Percentiles rank a stretch among this genome's conserved stretches.
These are phyloP conservation scores for Rhorus exstirpatorius DNA, from an alignment of 2,888 invertebrate species.

Conservation along the genomic window DNA sequence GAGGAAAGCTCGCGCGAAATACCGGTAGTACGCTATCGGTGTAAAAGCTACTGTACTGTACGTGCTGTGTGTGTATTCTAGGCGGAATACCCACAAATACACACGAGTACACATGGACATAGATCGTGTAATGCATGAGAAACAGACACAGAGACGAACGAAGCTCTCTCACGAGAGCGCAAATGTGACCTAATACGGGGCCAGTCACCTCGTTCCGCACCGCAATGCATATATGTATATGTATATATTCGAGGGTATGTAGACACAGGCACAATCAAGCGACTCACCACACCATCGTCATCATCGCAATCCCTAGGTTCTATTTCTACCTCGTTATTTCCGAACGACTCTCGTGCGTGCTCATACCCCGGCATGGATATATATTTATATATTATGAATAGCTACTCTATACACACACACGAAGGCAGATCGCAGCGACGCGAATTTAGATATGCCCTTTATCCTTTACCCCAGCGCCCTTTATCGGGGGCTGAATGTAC, in stretches of 20 bases:
- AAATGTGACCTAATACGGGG: slow-evolving; percentile 85
- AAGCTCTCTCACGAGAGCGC: slow-evolving; percentile 73
- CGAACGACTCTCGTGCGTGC: slow-evolving; percentile 72
- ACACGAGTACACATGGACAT: background rate
- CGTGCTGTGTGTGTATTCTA: slow-evolving; percentile 29
- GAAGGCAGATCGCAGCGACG: slow-evolving; percentile 27
- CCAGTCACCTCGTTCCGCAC: slow-evolving; percentile 79
- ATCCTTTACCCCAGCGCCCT: slow-evolving; percentile 18
- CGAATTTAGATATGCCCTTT: slow-evolving; percentile 51
- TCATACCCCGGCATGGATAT: background rate
- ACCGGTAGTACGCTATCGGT: slow-evolving; percentile 40
- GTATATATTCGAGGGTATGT: slow-evolving; percentile 3
- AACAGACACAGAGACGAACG: slow-evolving; percentile 13
- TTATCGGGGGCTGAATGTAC: background rate
- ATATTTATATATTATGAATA: background rate
- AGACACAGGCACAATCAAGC: slow-evolving; percentile 2
- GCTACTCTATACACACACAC: slow-evolving; percentile 5
- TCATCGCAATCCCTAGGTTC: slow-evolving; percentile 79
- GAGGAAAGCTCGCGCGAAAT: slow-evolving; percentile 50
- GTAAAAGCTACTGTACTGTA: slow-evolving; percentile 39
- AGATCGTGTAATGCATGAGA: slow-evolving; percentile 27
- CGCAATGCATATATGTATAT: slow-evolving; percentile 37
- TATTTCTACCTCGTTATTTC: slow-evolving; percentile 84
- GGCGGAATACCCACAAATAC: slow-evolving; percentile 8
- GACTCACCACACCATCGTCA: slow-evolving; percentile 28